Evolutionary conservation across 1,140 invertebrate species (phyloP).

Genomic region (Drosophila mayri): DNA sequence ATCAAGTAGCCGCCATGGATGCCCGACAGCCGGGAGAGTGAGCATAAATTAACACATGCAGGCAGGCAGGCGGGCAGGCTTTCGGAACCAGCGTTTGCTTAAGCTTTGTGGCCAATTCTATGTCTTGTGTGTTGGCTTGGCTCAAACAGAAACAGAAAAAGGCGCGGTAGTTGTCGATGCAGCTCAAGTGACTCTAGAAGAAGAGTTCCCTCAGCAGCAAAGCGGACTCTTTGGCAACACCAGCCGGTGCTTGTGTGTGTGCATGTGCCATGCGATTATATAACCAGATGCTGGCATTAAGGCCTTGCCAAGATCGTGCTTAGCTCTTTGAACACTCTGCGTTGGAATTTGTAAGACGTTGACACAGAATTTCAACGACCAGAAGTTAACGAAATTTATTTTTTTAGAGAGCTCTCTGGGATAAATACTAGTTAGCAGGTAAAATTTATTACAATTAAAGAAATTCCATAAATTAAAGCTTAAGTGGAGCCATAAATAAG

Average conservation of each 20-base stretch:
- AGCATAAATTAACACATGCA: slow-evolving; percentile 51
- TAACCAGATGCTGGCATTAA: slow-evolving; percentile 71
- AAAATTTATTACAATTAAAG: not conserved
- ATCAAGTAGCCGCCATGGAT: slow-evolving; percentile 51
- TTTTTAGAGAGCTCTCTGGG: not conserved
- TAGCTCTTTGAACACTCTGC: slow-evolving; percentile 24
- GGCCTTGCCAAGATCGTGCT: slow-evolving; percentile 50
- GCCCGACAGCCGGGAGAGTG: slow-evolving; percentile 31
- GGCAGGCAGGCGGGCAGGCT: slow-evolving; percentile 8
- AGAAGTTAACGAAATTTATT: slow-evolving; percentile 14
- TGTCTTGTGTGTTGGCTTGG: slow-evolving; percentile 24
- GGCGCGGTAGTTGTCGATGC: slow-evolving; percentile 47
- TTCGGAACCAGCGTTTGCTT: slow-evolving; percentile 15
- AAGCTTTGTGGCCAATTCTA: slow-evolving; percentile 56
- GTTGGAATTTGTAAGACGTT: slow-evolving; percentile 41
- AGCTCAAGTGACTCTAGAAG: slow-evolving; percentile 52
- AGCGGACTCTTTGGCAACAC: slow-evolving; percentile 58
- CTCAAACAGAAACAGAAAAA: slow-evolving; percentile 65
- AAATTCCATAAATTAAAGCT: not conserved
- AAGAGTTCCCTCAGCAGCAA: slow-evolving; percentile 41
- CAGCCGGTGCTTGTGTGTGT: slow-evolving; percentile 24
- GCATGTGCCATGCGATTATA: slow-evolving; percentile 56
- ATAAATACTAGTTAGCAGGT: not conserved
- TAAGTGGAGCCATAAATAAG: slow-evolving; percentile 11
- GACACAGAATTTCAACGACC: slow-evolving; percentile 38